Conservation (phyloP, 2,797 vertebrate genomes). For the Gallinago nigripennis region DNA sequence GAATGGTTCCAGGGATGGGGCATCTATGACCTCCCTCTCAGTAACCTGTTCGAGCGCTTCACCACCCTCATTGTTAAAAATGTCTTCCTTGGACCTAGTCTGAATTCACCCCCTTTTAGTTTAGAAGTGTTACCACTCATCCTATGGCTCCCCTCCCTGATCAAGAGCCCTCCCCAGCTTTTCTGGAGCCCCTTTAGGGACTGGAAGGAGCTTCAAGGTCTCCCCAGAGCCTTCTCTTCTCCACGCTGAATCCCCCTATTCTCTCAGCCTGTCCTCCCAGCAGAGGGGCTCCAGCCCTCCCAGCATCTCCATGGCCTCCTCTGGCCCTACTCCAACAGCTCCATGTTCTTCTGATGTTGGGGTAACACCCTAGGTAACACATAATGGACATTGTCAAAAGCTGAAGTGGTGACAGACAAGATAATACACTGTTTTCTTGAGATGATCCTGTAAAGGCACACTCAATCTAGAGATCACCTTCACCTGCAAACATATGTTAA, state of each 20-base stretch:
- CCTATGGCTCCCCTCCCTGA: too few species aligned
- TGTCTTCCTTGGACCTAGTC: neutral
- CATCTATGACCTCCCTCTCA: neutral
- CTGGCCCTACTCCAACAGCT: too few species aligned
- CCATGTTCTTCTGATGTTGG: too few species aligned
- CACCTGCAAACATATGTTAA: neutral
- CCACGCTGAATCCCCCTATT: neutral
- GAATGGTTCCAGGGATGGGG: neutral
- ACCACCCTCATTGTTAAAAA: accelerated
- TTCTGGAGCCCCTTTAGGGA: neutral
- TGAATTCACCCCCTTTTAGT: neutral
- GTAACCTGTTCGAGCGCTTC: neutral
- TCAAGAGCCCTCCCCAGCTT: neutral
- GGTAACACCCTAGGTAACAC: neutral
- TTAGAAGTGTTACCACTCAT: neutral
- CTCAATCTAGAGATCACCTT: neutral
- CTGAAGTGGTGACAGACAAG: neutral
- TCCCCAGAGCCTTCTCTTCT: neutral
- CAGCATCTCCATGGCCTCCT: too few species aligned
- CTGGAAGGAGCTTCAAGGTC: neutral
- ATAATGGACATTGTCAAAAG: neutral
- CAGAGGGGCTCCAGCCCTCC: too few species aligned
- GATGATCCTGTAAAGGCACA: neutral
- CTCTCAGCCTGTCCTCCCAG: neutral
- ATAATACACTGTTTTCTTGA: neutral